Percentiles rank a stretch among this genome's conserved stretches.
phyloP scores from a whole-genome alignment of 2,888 invertebrate genomes.

The Spicauda simplicius region DNA sequence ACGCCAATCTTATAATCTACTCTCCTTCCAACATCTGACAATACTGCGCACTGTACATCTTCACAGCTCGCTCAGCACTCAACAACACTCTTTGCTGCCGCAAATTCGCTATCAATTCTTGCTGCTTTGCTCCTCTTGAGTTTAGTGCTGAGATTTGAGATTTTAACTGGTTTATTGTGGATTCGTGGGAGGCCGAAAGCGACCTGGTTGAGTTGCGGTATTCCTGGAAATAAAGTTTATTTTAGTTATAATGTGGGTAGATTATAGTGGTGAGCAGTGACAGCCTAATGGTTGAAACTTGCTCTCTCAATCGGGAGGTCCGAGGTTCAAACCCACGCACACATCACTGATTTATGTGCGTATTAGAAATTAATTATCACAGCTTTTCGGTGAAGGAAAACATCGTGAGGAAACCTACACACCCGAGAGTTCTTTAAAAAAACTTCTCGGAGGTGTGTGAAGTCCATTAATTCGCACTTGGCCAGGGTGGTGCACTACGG shows the following conservation, averaged over 20 bases:
- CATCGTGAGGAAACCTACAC: too few relatives aligned
- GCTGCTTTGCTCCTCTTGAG: conserved; percentile 56
- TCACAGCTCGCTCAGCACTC: neutral
- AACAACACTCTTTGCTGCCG: conserved; percentile 57
- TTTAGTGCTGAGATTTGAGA: conserved; percentile 52
- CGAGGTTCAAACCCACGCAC: too few relatives aligned
- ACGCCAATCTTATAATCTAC: neutral
- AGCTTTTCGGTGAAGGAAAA: too few relatives aligned
- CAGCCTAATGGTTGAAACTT: too few relatives aligned
- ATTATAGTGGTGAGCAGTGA: too few relatives aligned
- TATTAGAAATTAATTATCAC: too few relatives aligned
- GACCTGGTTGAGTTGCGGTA: conserved; percentile 62
- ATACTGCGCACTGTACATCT: neutral
- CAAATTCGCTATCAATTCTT: conserved; percentile 64
- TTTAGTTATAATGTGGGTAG: neutral
- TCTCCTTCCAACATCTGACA: neutral
- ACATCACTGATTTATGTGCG: too few relatives aligned
- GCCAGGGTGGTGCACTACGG: too few relatives aligned
- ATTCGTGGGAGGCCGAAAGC: conserved; percentile 58
- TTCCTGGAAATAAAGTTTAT: conserved; percentile 53
- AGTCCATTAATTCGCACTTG: too few relatives aligned
- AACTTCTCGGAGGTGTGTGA: too few relatives aligned
- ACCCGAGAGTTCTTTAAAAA: too few relatives aligned
- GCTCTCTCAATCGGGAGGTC: too few relatives aligned
- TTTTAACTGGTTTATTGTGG: conserved; percentile 60